A percentile compares a stretch with the other conserved stretches of the same genome.
phyloP scores from a whole-genome alignment of 2,888 invertebrate species.

The Dendrolimus houi region DNA sequence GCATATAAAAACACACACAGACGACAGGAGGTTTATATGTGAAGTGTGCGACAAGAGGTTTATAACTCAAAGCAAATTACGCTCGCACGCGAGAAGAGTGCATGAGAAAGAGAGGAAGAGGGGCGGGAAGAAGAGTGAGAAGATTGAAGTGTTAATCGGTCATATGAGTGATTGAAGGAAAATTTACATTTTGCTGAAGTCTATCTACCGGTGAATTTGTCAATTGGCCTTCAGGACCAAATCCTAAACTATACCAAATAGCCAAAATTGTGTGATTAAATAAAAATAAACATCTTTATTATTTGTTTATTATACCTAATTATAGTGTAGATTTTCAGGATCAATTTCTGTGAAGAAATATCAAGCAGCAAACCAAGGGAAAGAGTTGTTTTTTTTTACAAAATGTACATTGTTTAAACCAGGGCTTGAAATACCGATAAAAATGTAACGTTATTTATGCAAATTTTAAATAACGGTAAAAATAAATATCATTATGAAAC shows the following conservation, averaged over 20 bases:
- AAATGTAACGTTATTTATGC: no score
- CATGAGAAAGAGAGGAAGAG: background rate
- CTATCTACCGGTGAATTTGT: background rate
- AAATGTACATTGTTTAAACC: no score
- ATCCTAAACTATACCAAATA: background rate
- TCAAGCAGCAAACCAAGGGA: no score
- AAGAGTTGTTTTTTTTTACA: no score
- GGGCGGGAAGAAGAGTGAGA: background rate
- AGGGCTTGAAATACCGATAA: no score
- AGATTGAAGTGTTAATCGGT: background rate
- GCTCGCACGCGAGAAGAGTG: background rate
- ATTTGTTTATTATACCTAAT: no score
- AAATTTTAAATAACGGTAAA: no score
- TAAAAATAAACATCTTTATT: no score
- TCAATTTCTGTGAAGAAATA: no score
- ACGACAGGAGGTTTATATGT: background rate
- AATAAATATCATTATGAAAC: no score
- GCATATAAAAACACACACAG: background rate
- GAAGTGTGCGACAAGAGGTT: background rate
- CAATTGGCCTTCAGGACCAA: background rate
- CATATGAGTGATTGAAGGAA: background rate
- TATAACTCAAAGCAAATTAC: background rate
- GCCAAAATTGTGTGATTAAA: no score
- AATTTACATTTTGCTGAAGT: background rate
- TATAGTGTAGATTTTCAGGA: no score